phyloP scores from a whole-genome alignment of 2,113 vertebrate species.

The Synodontis membranacea region DNA sequence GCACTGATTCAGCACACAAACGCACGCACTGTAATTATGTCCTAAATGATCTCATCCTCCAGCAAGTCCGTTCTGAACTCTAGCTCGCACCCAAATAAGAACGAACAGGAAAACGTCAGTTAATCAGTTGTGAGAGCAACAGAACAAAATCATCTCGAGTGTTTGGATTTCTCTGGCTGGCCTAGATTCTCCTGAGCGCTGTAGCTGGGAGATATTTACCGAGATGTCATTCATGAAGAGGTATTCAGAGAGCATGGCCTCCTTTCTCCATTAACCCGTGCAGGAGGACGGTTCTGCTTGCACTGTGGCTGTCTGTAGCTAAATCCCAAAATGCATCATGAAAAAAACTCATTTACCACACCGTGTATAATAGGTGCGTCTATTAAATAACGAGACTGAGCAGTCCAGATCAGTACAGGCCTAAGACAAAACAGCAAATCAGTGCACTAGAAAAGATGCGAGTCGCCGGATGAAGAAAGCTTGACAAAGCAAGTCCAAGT shows the following conservation, averaged over 20 bases:
- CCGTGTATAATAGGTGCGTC: too few relatives aligned
- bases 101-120: not conserved
- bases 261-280: not conserved
- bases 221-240: conserved; percentile 9
- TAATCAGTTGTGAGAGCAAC: conserved; percentile 67
- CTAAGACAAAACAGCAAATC: too few relatives aligned
- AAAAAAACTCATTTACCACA: too few relatives aligned
- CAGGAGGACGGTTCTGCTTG: not conserved
- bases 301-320: not conserved
- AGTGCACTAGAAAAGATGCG: too few relatives aligned
- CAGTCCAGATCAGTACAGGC: too few relatives aligned
- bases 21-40: not conserved
- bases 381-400: too few relatives aligned
- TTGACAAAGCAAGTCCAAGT: too few relatives aligned
- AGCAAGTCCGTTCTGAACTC: not conserved
- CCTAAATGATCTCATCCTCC: not conserved
- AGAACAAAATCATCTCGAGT: conserved; percentile 22
- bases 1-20: not conserved
- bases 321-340: not conserved
- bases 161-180: conserved; percentile 41
- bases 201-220: not conserved
- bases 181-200: conserved; percentile 41
- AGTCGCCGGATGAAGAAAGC: too few relatives aligned
- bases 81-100: not conserved
- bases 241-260: conserved; percentile 2